These are phyloP conservation scores for Chelonoidis abingdonii DNA, from an alignment of 2,113 vertebrate species.

Conservation along the genomic window DNA sequence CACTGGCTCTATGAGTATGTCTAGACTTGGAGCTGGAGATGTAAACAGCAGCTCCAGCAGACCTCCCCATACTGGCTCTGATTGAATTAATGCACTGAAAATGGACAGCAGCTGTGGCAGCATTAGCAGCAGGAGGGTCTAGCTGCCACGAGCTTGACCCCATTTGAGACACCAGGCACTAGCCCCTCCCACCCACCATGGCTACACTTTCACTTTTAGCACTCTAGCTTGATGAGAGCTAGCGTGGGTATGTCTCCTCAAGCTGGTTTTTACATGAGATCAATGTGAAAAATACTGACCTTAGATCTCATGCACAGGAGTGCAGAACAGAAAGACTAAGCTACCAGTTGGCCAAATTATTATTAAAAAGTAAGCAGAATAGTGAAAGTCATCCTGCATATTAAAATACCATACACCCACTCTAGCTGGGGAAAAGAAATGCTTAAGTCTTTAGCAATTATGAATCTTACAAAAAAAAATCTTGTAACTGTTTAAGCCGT, in stretches of 20 bases:
- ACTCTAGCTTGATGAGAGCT: background rate
- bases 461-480: background rate
- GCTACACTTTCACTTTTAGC: background rate
- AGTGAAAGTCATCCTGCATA: background rate
- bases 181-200: background rate
- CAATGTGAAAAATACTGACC: background rate
- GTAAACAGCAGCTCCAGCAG: background rate
- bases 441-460: background rate
- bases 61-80: background rate
- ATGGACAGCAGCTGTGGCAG: background rate
- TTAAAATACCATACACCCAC: background rate
- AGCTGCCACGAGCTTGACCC: background rate
- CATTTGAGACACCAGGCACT: background rate
- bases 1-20: background rate
- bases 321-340: slow-evolving; percentile 21
- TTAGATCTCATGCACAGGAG: background rate
- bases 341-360: slow-evolving; percentile 8
- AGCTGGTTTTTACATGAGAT: fast-evolving
- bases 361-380: slow-evolving; percentile 23
- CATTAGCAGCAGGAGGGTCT: background rate
- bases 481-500: background rate
- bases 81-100: background rate
- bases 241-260: background rate
- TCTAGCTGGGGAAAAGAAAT: slow-evolving; percentile 2
- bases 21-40: background rate